phyloP scores from a whole-genome alignment of 2,113 vertebrate genomes.

The Archilochus colubris region DNA sequence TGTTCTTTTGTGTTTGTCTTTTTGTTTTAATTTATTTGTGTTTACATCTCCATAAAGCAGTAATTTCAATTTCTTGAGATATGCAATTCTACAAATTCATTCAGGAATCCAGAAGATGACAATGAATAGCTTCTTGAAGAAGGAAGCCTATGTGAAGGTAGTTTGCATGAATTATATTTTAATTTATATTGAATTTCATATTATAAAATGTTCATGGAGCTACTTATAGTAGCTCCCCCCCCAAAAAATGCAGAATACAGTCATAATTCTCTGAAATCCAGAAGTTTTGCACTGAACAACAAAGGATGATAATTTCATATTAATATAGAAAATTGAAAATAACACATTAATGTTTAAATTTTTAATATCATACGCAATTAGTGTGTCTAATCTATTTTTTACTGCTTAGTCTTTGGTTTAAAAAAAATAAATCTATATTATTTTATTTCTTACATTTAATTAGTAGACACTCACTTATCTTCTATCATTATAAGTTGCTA shows the following conservation, averaged over 20 bases:
- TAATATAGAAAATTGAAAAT: not conserved
- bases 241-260: not conserved
- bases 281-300: not conserved
- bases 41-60: not conserved
- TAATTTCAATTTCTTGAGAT: not conserved
- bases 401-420: not conserved
- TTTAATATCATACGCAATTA: not conserved
- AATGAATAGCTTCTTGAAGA: not conserved
- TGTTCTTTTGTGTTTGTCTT: not conserved
- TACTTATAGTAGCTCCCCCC: not conserved
- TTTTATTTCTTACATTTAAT: not conserved
- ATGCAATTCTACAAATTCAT: not conserved
- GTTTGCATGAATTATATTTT: not conserved
- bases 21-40: not conserved
- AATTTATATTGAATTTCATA: not conserved
- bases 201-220: not conserved
- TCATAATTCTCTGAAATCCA: not conserved
- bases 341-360: not conserved
- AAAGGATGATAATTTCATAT: not conserved
- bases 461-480: not conserved
- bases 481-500: not conserved
- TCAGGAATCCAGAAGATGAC: not conserved
- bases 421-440: not conserved
- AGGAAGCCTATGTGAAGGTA: not conserved
- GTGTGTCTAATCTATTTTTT: not conserved